phyloP scores from a whole-genome alignment of 2,888 invertebrate genomes.

The Hirtodrosophila confusa region DNA sequence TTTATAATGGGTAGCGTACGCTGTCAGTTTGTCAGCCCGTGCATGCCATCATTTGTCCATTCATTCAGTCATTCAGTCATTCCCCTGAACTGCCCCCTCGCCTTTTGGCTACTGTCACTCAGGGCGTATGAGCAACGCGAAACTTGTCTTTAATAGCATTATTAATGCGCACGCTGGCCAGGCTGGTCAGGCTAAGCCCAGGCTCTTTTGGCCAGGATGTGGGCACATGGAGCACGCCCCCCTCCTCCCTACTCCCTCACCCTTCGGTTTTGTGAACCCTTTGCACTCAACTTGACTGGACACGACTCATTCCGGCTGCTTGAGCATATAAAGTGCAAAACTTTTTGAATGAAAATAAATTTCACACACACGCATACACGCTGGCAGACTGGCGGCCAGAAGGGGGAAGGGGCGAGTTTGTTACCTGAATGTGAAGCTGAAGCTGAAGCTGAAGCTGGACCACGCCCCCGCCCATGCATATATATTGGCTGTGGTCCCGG shows the following conservation, averaged over 20 bases:
- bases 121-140: constrained; percentile 65
- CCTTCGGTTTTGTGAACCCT: constrained; percentile 11
- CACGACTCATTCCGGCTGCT: constrained; percentile 48
- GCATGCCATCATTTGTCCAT: constrained; percentile 45
- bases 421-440: constrained; percentile 39
- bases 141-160: constrained; percentile 62
- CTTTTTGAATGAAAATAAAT: constrained; percentile 80
- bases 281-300: constrained; percentile 29
- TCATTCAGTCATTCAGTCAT: constrained; percentile 16
- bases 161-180: constrained; percentile 59
- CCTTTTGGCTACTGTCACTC: constrained; percentile 58
- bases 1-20: constrained; percentile 55
- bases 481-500: constrained; percentile 38
- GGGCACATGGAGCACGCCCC: constrained; percentile 15
- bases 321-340: constrained; percentile 65
- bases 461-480: constrained; percentile 45
- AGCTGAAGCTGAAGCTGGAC: constrained; percentile 15
- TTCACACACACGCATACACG: constrained; percentile 56
- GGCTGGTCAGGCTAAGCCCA: constrained; percentile 12
- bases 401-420: constrained; percentile 5
- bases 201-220: constrained; percentile 31
- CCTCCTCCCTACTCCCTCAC: neutral
- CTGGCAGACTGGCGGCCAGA: neutral
- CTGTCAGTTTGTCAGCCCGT: constrained; percentile 43
- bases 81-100: neutral